Conservation (phyloP, 2,113 vertebrate genomes). For the Passerina amoena region DNA sequence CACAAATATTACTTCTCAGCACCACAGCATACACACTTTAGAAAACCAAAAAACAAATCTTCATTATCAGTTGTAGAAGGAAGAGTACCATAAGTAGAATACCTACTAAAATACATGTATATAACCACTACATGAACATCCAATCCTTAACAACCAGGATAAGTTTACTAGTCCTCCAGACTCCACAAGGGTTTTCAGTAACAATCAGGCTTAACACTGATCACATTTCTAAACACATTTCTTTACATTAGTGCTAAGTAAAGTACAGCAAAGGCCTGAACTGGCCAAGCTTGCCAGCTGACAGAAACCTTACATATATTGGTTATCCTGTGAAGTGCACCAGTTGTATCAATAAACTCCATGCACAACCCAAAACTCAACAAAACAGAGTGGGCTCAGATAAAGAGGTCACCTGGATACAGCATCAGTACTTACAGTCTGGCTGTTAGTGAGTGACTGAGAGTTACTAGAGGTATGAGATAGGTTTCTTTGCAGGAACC, state of each 20-base stretch:
- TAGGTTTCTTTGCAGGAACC: neutral
- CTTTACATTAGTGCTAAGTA: neutral
- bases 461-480: neutral
- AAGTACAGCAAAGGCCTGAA: neutral
- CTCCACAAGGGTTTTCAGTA: neutral
- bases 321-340: neutral
- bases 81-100: neutral
- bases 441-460: neutral
- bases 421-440: neutral
- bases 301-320: neutral
- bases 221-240: neutral
- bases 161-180: neutral
- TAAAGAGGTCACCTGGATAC: neutral
- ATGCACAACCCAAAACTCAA: neutral
- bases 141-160: neutral
- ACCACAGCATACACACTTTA: accelerated
- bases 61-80: neutral
- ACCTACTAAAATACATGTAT: neutral
- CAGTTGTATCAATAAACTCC: neutral
- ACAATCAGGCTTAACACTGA: neutral
- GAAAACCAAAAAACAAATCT: neutral
- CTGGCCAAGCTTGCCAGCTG: neutral
- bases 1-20: neutral
- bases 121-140: neutral
- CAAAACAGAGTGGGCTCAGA: neutral